phyloP scores from a whole-genome alignment of 2,888 invertebrate species.

The Nephrotoma flavescens region DNA sequence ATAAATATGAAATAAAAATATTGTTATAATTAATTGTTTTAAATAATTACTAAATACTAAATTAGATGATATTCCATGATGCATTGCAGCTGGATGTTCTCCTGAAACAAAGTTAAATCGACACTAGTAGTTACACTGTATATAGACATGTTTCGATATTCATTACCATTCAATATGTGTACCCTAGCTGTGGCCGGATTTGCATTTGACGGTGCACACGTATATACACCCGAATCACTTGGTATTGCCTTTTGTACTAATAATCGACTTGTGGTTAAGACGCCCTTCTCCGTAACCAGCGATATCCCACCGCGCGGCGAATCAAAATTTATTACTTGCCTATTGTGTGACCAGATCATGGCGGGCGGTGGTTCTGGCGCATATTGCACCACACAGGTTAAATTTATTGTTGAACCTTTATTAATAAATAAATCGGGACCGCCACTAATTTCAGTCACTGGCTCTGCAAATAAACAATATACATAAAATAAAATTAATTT shows the following conservation, averaged over 20 bases:
- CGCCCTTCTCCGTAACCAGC: conserved; percentile 73
- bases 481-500: not conserved
- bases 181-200: conserved; percentile 63
- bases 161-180: conserved; percentile 75
- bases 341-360: conserved; percentile 73
- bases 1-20: conserved; percentile 5
- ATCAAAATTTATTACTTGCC: conserved; percentile 70
- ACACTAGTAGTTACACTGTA: conserved; percentile 7
- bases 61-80: conserved; percentile 41
- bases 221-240: conserved; percentile 67
- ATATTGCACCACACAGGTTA: conserved; percentile 70
- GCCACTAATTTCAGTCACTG: conserved; percentile 66
- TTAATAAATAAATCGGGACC: conserved; percentile 73
- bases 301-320: conserved; percentile 79
- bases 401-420: conserved; percentile 75
- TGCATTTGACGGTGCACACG: conserved; percentile 73
- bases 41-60: conserved; percentile 7
- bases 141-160: not conserved
- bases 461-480: conserved; percentile 41
- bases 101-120: conserved; percentile 35
- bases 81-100: conserved; percentile 77
- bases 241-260: conserved; percentile 69
- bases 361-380: conserved; percentile 73
- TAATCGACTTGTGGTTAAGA: conserved; percentile 66
- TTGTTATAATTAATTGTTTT: conserved; percentile 10